Evolutionary conservation across 2,888 invertebrate species (phyloP), one percentile per base, ranked within the genome.

Genomic region (Megaustenia siamemsis): DNA sequence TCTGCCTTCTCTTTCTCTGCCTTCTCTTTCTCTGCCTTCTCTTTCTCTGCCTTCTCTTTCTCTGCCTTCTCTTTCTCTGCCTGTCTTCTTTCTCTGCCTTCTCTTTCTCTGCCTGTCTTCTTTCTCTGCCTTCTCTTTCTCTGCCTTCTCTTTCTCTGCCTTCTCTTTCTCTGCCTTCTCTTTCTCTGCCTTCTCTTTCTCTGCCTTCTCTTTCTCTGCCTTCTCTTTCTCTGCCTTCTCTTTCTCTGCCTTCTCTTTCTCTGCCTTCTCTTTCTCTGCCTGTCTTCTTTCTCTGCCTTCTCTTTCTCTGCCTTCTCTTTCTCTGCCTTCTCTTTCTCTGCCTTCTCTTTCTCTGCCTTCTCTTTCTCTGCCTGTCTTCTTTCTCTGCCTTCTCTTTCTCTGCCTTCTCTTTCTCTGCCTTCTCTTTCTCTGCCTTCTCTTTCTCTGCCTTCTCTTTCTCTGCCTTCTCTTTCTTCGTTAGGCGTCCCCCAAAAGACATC

Each of bases 391-490:
- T 60, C 32, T 78, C 60, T 56, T 56, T 60, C 38, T 78, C 38
- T 35, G 28, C 35, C 38, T 53, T 49, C 35, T 56, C 56, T 28
- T 56, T 35, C 35, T 56, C 32, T 56, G 21, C 78, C 56, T 49
- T 35, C 45, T 49, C 49, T 69, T 49, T 71, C 69, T 53, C 75
- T 75, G 24, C 63, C 45, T 60, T 38, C 38, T 43, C 35, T 40
- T 60, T 38, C 35, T 40, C 35, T 40, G 53, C n/a, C 60, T 60
- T 49, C 35, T 56, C 40, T 40, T 60, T 53, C 77, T 77, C 6
- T 28, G 35, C 56, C 53, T 77, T 69, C 71, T 69, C 32, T 63
- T 53, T 69, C 28, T 69, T 53, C 53, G 28, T 68, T n/a, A n/a
- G n/a, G n/a, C n/a, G n/a, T n/a, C n/a, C n/a, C n/a, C n/a, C n/a